These are phyloP conservation scores for Rallus limicola DNA, from an alignment of 2,113 vertebrate species.

Conservation along the genomic window DNA sequence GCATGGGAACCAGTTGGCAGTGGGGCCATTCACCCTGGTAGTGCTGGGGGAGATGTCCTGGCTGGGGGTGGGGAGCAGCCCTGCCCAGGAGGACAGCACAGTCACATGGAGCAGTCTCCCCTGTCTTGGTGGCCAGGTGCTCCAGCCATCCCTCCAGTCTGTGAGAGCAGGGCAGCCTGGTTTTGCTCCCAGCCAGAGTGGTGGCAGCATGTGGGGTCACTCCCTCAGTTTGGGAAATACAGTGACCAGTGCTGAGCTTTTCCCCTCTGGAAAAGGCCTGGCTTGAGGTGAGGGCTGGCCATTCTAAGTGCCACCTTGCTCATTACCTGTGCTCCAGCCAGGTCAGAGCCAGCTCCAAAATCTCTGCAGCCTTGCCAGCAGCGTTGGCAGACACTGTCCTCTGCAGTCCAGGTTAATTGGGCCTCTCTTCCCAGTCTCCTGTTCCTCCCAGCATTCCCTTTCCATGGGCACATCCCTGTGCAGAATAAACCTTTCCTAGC, in stretches of 20 bases:
- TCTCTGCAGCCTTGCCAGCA: slow-evolving; percentile 46
- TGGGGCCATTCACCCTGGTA: background rate
- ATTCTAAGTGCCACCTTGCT: background rate
- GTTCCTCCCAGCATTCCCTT: background rate
- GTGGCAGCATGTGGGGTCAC: fast-evolving
- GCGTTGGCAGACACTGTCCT: slow-evolving; percentile 39
- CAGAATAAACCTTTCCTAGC: background rate
- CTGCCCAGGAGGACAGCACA: background rate
- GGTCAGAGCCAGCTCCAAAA: slow-evolving; percentile 36
- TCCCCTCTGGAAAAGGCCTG: background rate
- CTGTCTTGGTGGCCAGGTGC: background rate
- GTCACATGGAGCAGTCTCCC: background rate
- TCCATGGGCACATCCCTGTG: background rate
- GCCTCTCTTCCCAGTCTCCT: background rate
- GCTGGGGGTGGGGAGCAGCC: background rate
- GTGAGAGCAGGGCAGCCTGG: fast-evolving
- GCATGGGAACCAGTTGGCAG: background rate
- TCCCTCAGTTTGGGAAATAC: too few species aligned
- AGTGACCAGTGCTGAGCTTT: background rate
- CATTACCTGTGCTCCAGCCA: background rate
- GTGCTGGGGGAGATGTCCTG: background rate
- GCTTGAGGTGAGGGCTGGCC: background rate
- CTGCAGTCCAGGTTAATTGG: slow-evolving; percentile 56
- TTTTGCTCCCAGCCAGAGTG: background rate
- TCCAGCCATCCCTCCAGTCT: background rate